Percentiles rank a stretch among this genome's conserved stretches.
Conservation (phyloP, 2,888 invertebrate genomes). For the Ypsolopha sequella region DNA sequence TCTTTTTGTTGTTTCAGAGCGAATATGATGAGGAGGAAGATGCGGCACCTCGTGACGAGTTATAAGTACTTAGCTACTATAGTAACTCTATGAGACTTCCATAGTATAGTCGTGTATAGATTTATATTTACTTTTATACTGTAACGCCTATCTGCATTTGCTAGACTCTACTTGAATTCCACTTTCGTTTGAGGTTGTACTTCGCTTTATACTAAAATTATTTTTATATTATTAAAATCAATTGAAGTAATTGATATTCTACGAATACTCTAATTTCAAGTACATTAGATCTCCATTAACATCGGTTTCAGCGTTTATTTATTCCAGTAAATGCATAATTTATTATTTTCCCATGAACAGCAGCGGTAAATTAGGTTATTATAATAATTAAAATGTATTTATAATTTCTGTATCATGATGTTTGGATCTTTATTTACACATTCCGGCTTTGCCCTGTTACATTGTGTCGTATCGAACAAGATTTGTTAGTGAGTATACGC, state of each 20-base stretch:
- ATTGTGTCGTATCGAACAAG: slow-evolving; percentile 45
- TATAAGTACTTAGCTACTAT: slow-evolving; percentile 67
- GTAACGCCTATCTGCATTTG: slow-evolving; percentile 34
- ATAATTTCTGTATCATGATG: slow-evolving; percentile 69
- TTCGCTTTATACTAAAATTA: slow-evolving; percentile 6
- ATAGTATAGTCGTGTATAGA: slow-evolving; percentile 60
- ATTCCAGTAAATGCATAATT: slow-evolving; percentile 37
- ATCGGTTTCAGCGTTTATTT: neutral
- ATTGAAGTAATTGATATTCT: neutral
- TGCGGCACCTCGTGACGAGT: slow-evolving; percentile 80
- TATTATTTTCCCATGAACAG: slow-evolving; percentile 18
- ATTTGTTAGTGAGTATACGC: slow-evolving; percentile 8
- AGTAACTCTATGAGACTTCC: slow-evolving; percentile 43
- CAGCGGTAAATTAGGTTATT: slow-evolving; percentile 1
- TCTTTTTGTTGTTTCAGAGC: slow-evolving; percentile 37
- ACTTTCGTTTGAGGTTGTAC: slow-evolving; percentile 25
- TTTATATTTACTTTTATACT: slow-evolving; percentile 49
- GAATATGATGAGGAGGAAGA: slow-evolving; percentile 81
- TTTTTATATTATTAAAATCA: neutral
- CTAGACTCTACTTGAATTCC: slow-evolving; percentile 38
- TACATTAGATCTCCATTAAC: neutral
- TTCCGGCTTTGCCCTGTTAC: slow-evolving; percentile 30
- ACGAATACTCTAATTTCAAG: slow-evolving; percentile 7
- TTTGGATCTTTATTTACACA: slow-evolving; percentile 27
- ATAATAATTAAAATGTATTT: slow-evolving; percentile 33